Percentiles rank a stretch among this genome's conserved stretches.
Conservation (phyloP, 1,140 invertebrate genomes). For the Euura saliciscinereae region DNA sequence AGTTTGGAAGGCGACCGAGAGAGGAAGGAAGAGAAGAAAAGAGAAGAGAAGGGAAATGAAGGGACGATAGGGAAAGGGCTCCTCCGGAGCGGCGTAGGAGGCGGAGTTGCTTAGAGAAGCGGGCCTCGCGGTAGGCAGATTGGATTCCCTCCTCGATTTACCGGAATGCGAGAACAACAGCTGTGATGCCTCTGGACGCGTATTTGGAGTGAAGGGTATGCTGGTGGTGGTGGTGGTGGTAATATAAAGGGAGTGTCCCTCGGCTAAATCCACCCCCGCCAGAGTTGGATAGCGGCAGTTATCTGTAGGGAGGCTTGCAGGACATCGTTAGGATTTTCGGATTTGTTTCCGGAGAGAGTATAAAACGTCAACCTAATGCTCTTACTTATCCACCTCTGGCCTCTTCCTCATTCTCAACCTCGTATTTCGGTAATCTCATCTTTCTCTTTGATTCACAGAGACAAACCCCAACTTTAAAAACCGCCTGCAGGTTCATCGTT, state of each 20-base stretch:
- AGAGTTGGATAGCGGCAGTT: not conserved
- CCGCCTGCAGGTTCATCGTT: too few relatives aligned
- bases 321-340: not conserved
- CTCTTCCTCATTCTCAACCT: slow-evolving; percentile 16
- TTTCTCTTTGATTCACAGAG: not conserved
- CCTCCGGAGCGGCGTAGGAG: slow-evolving; percentile 24
- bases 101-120: not conserved
- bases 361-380: not conserved
- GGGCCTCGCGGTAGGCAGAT: slow-evolving; percentile 41
- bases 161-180: slow-evolving; percentile 50
- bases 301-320: not conserved
- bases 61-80: slow-evolving; percentile 13
- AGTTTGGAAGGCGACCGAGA: slow-evolving; percentile 19
- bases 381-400: slow-evolving; percentile 15
- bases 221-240: slow-evolving; percentile 27
- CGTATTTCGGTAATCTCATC: slow-evolving; percentile 8
- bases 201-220: slow-evolving; percentile 23
- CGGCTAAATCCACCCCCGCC: not conserved
- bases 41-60: slow-evolving; percentile 28
- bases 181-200: slow-evolving; percentile 27
- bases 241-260: slow-evolving; percentile 22
- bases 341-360: too few relatives aligned
- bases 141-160: slow-evolving; percentile 51
- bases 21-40: slow-evolving; percentile 22
- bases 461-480: too few relatives aligned